Conservation (phyloP, 2,113 vertebrate species). For the Ramphastos sulfuratus region DNA sequence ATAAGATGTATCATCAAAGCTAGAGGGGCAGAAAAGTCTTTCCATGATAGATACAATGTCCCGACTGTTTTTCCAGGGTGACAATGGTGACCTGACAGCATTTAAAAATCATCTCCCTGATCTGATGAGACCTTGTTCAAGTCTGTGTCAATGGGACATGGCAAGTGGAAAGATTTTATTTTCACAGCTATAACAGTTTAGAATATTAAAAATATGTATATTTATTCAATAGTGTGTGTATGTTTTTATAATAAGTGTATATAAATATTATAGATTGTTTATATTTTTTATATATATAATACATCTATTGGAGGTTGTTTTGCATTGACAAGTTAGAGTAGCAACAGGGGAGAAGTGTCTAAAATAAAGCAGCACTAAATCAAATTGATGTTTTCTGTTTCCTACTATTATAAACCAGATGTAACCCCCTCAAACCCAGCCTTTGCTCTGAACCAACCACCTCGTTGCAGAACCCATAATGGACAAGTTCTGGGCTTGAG, state of each 20-base stretch:
- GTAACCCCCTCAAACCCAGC: neutral
- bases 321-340: neutral
- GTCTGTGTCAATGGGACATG: neutral
- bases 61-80: neutral
- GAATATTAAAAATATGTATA: neutral
- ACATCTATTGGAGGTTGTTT: neutral
- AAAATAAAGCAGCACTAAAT: neutral
- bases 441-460: neutral
- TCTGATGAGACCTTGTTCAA: neutral
- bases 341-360: neutral
- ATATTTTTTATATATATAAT: neutral
- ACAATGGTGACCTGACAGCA: neutral
- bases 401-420: neutral
- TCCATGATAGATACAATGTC: neutral
- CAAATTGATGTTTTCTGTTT: neutral
- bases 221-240: too few species aligned
- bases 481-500: neutral
- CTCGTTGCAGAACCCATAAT: accelerated
- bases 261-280: neutral
- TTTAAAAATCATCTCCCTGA: neutral
- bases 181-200: neutral
- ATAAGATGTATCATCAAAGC: neutral
- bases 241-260: neutral
- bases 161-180: neutral
- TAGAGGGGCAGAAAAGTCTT: neutral